Evolutionary conservation across 2,113 vertebrate genomes (phyloP).

Genomic region (Neolamprologus hecqui): DNA sequence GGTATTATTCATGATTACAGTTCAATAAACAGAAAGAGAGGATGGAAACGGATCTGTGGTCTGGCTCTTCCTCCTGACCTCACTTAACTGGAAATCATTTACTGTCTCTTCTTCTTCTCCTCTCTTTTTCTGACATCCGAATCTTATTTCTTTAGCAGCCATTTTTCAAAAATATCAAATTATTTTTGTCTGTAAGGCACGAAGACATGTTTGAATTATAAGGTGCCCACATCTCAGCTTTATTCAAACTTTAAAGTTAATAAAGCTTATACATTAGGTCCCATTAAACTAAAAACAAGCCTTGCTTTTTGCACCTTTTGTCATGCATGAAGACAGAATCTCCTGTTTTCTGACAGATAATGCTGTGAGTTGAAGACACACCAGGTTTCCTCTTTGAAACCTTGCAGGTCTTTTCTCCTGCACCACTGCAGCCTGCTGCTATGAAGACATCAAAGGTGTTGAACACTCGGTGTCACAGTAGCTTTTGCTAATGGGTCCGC

Average conservation of each 20-base stretch:
- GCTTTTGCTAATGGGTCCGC: conserved; percentile 39
- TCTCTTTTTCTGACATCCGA: background rate
- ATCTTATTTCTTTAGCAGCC: background rate
- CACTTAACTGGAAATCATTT: background rate
- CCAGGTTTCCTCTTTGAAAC: background rate
- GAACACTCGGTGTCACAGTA: conserved; percentile 18
- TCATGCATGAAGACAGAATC: background rate
- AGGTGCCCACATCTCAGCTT: background rate
- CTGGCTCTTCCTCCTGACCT: conserved; percentile 28
- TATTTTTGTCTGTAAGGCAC: background rate
- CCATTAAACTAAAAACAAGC: background rate
- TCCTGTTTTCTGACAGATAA: background rate
- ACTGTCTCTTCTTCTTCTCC: background rate
- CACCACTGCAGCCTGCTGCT: conserved; percentile 12
- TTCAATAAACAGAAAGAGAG: conserved; percentile 55
- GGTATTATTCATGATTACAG: conserved; percentile 60
- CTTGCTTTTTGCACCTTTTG: background rate
- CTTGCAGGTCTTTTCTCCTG: background rate
- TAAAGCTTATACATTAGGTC: background rate
- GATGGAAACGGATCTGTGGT: conserved; percentile 40
- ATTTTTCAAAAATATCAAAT: background rate
- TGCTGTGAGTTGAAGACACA: background rate
- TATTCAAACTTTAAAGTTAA: background rate
- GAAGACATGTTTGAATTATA: fast-evolving
- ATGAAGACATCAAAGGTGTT: conserved; percentile 60